Evolutionary conservation across 2,888 invertebrate genomes (phyloP), one percentile per base, ranked within the genome.

Genomic region (Lasioglossum marginatum): DNA sequence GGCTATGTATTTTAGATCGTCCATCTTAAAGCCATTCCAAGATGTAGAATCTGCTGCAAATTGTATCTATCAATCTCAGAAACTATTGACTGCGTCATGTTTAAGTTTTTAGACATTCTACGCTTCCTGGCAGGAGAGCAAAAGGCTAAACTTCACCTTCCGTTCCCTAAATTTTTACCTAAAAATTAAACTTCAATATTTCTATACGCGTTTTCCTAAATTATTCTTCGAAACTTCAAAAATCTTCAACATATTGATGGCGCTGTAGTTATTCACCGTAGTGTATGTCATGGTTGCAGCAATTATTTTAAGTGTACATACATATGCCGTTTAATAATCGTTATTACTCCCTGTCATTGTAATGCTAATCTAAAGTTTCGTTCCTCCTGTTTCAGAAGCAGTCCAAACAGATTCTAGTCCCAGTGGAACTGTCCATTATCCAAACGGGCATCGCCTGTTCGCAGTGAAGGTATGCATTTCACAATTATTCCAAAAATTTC

Each of bases 331-430:
- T 3, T 45, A 19, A 45, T 5, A 45, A 63, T 60, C 60, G 31
- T 63, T 63, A 63, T n/a, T 16, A n/a, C 12, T n/a, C 6, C 16
- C 8, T 16, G 6, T 31, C 63, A 19, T 16, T 63, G 19, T 10
- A 37, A 37, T 37, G 4, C 68, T 40, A 40, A 72, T 34, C 19
- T 19, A 1, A 16, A 43, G n/a, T 34, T 14, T 19, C 16, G 4
- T 71, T 83, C 72, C 1, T 23, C 8, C 63, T 72, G 72, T 85
- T 93, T 73, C 92, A 93, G 88, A 93, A 88, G 93, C 91, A 82
- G 91, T 88, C 43, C 93, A 93, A 88, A 84, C 87, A 37, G 92
- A 92, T 76, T 87, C 92, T 70, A 91, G 89, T 74, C 91, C 92
- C 43, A 92, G 88, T 71, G 92, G 92, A 75, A 87, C 86, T 83